Evolutionary conservation across 1,140 invertebrate species (phyloP).

Genomic region (Vanessa tameamea): DNA sequence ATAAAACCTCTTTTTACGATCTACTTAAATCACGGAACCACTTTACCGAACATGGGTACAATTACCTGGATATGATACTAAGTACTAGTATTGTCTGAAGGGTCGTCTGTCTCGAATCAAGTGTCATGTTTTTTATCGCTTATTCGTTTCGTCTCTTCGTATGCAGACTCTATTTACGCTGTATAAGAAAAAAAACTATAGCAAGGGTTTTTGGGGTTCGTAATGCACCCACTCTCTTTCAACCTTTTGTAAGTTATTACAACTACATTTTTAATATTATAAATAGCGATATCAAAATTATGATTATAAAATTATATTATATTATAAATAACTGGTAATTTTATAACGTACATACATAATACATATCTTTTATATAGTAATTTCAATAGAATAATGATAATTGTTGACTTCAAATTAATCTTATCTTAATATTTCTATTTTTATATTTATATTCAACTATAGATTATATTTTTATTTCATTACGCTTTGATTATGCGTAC

Average conservation of each 20-base stretch:
- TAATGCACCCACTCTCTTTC: neutral
- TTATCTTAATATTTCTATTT: no score
- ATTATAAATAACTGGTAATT: neutral
- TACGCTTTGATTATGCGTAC: no score
- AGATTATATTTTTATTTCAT: no score
- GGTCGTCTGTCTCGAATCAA: slow-evolving; percentile 67
- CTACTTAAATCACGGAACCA: slow-evolving; percentile 4
- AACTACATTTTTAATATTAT: neutral
- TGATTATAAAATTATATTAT: neutral
- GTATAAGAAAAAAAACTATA: slow-evolving; percentile 12
- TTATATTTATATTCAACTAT: no score
- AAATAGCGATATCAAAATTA: no score
- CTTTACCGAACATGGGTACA: slow-evolving; percentile 14
- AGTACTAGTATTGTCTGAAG: slow-evolving; percentile 68
- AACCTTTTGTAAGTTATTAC: neutral
- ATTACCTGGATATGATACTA: slow-evolving; percentile 53
- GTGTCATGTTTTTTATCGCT: slow-evolving; percentile 66
- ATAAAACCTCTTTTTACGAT: neutral
- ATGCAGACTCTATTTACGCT: slow-evolving; percentile 28
- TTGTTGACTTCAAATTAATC: no score
- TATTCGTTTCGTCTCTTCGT: slow-evolving; percentile 49
- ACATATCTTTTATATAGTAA: no score
- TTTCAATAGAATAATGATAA: no score
- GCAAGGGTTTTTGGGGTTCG: slow-evolving; percentile 4
- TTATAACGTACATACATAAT: no score